Conservation (phyloP, 53 echinoderm and acorn worm species). For the Stichopus horrens region DNA sequence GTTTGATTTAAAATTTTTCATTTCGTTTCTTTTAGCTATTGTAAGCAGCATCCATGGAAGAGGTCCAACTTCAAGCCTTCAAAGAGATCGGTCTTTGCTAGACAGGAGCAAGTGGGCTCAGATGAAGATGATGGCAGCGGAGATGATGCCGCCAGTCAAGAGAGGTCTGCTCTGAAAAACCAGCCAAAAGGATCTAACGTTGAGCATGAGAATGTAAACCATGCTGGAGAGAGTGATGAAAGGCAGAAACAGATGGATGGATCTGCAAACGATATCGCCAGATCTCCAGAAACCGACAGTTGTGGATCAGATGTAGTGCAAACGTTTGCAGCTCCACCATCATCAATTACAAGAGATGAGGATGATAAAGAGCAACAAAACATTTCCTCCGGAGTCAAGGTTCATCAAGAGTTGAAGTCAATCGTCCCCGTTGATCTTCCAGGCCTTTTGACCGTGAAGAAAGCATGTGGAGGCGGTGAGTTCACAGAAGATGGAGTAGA, state of each 20-base stretch:
- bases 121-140: constrained; percentile 43
- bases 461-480: neutral
- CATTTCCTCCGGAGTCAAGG: neutral
- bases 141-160: neutral
- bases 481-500: neutral
- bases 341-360: neutral
- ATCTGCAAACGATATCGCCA: too few relatives aligned
- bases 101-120: constrained; percentile 13
- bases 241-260: too few relatives aligned
- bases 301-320: too few relatives aligned
- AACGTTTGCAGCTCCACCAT: too few relatives aligned
- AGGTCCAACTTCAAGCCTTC: constrained; percentile 69
- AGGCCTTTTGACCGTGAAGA: neutral
- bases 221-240: too few relatives aligned
- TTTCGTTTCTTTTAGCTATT: constrained; percentile 56
- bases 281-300: too few relatives aligned
- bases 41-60: constrained; percentile 76
- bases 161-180: constrained; percentile 4
- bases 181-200: constrained; percentile 27
- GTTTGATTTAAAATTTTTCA: neutral
- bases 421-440: neutral
- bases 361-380: too few relatives aligned
- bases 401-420: neutral
- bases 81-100: constrained; percentile 78
- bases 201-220: too few relatives aligned